Conservation (phyloP, 2,113 vertebrate species). For the Gallinago jamesoni region DNA sequence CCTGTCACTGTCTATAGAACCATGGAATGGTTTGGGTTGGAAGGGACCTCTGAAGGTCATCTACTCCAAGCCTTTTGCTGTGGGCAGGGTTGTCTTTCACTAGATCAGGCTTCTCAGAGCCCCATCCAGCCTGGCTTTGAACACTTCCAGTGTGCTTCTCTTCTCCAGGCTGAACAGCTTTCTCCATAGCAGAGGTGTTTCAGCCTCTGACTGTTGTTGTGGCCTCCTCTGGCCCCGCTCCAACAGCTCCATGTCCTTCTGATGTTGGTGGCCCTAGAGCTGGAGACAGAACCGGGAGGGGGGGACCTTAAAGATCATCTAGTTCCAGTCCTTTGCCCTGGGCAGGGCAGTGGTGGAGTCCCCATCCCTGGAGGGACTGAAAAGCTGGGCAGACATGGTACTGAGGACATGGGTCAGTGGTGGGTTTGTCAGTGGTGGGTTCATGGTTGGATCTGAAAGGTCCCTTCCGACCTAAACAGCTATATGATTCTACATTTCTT, state of each 20-base stretch:
- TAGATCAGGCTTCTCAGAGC: not conserved
- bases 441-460: too few species aligned
- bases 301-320: too few species aligned
- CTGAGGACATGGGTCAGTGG: too few species aligned
- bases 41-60: not conserved
- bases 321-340: too few species aligned
- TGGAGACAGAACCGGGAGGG: too few species aligned
- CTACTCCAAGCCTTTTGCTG: not conserved
- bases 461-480: too few species aligned
- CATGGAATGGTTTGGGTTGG: accelerated
- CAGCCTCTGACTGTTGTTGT: not conserved
- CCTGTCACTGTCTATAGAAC: not conserved
- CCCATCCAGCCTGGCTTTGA: not conserved
- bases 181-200: not conserved
- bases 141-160: not conserved
- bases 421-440: too few species aligned
- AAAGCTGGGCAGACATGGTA: too few species aligned
- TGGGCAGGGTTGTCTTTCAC: not conserved
- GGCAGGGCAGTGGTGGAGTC: too few species aligned
- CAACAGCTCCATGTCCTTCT: not conserved
- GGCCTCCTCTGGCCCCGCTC: not conserved
- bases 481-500: not conserved
- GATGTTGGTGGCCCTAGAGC: too few species aligned
- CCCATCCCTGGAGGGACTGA: too few species aligned
- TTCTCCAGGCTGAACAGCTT: not conserved